These are phyloP conservation scores for Heliconius sara DNA, from an alignment of 2,888 invertebrate species.

Conservation along the genomic window DNA sequence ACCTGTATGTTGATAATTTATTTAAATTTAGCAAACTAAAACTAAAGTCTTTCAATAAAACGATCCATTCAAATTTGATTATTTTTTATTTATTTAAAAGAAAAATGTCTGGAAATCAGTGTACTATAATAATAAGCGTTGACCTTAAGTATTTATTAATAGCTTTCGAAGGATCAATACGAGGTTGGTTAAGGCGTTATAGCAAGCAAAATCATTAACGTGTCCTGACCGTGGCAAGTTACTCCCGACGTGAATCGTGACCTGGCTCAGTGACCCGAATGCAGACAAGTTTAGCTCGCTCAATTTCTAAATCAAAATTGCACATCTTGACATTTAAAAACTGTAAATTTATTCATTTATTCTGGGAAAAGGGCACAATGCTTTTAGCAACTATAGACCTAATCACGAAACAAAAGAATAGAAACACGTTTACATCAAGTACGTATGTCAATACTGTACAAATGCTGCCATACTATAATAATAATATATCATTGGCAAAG, in stretches of 20 bases:
- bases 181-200: slow-evolving; percentile 2
- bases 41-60: background rate
- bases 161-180: slow-evolving; percentile 15
- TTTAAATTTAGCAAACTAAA: background rate
- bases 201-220: slow-evolving; percentile 38
- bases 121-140: background rate
- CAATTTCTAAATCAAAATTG: slow-evolving; percentile 19
- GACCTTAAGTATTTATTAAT: slow-evolving; percentile 11
- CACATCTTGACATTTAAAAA: slow-evolving; percentile 16
- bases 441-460: background rate
- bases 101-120: background rate
- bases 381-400: background rate
- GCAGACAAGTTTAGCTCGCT: slow-evolving; percentile 39
- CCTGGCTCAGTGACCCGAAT: slow-evolving; percentile 75
- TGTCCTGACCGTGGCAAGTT: slow-evolving; percentile 58
- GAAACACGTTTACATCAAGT: background rate
- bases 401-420: background rate
- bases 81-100: background rate
- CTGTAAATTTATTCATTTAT: slow-evolving; percentile 22
- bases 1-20: background rate
- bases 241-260: slow-evolving; percentile 44
- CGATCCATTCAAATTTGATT: background rate
- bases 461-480: background rate
- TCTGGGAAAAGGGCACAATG: slow-evolving; percentile 27
- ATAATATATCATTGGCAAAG: background rate